A percentile compares a stretch with the other conserved stretches of the same genome.
Evolutionary conservation across 2,888 invertebrate genomes (phyloP).

Genomic region (Himalopsyche japonica): DNA sequence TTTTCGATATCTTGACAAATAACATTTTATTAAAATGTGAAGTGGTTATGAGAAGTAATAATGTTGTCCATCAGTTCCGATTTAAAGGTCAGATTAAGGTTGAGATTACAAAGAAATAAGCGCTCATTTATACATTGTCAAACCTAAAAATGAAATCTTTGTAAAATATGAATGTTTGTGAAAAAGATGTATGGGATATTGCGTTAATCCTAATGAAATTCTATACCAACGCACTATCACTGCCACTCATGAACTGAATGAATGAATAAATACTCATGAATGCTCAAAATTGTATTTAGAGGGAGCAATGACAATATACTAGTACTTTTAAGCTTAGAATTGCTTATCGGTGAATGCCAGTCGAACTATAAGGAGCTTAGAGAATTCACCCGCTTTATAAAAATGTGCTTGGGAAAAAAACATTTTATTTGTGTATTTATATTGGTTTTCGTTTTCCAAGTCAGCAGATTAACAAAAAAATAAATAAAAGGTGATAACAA

Average conservation of each 20-base stretch:
- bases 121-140: too few species aligned
- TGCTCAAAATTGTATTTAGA: background rate
- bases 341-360: background rate
- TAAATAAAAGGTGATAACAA: background rate
- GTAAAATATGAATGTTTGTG: background rate
- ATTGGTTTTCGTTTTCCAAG: background rate
- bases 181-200: background rate
- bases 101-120: too few species aligned
- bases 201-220: background rate
- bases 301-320: background rate
- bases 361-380: slow-evolving; percentile 1
- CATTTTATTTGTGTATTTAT: background rate
- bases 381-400: background rate
- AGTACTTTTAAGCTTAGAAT: background rate
- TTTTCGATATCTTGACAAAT: too few species aligned
- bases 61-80: too few species aligned
- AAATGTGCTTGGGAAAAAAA: background rate
- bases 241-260: background rate
- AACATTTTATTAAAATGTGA: too few species aligned
- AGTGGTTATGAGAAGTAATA: too few species aligned
- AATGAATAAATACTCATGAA: too few species aligned
- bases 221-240: background rate
- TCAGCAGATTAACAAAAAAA: background rate
- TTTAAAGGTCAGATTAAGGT: too few species aligned
- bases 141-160: background rate